Evolutionary conservation across 1,140 invertebrate species (phyloP).

Genomic region (Euborellia annulipes): DNA sequence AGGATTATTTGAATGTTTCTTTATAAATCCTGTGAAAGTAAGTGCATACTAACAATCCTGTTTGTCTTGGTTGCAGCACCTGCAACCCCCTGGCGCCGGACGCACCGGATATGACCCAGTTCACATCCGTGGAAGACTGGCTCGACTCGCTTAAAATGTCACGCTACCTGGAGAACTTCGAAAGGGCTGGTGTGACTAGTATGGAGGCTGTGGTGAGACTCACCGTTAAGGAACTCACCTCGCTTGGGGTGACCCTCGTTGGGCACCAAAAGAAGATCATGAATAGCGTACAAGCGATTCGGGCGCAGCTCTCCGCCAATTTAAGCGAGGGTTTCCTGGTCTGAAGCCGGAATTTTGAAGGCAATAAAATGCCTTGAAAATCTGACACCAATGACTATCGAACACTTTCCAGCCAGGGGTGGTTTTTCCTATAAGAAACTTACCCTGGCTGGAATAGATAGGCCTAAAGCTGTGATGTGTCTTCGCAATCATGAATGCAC

Average conservation of each 20-base stretch:
- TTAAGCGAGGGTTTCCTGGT: conserved; percentile 84
- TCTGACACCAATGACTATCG: too few relatives aligned
- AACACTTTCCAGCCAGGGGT: too few relatives aligned
- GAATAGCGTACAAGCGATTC: conserved; percentile 83
- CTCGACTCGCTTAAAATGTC: conserved; percentile 92
- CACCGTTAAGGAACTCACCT: conserved; percentile 78
- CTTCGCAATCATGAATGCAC: too few relatives aligned
- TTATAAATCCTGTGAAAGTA: too few relatives aligned
- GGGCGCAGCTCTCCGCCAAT: conserved; percentile 74
- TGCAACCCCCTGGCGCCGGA: conserved; percentile 76
- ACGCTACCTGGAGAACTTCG: conserved; percentile 84
- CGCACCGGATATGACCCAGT: conserved; percentile 74
- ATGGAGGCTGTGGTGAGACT: conserved; percentile 77
- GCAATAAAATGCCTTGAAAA: too few relatives aligned
- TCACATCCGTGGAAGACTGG: conserved; percentile 88
- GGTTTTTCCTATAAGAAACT: too few relatives aligned
- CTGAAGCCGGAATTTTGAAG: conserved; percentile 25
- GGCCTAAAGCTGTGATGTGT: too few relatives aligned
- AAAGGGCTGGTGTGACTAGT: conserved; percentile 64
- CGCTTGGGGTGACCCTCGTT: conserved; percentile 85
- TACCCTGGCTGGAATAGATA: too few relatives aligned
- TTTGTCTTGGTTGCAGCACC: conserved; percentile 35
- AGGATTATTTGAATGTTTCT: too few relatives aligned
- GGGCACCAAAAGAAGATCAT: conserved; percentile 98
- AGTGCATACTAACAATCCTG: too few relatives aligned